Conservation (phyloP, 2,797 vertebrate species). For the Phylloscopus collybita region DNA sequence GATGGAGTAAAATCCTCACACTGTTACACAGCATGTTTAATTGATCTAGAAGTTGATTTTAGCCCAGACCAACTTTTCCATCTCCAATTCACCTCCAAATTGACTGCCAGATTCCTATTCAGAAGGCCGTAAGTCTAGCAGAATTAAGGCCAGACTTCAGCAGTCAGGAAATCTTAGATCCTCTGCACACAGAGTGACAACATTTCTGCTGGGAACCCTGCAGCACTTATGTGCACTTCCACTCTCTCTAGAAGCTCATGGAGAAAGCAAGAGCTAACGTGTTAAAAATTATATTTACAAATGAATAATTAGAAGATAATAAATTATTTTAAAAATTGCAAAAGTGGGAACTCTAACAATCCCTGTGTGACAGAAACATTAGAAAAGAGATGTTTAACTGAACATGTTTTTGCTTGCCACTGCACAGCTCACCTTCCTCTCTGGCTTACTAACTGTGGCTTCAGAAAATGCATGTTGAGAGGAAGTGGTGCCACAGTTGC, state of each 20-base stretch:
- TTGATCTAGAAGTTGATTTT: not conserved
- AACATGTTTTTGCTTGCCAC: not conserved
- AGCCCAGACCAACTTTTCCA: not conserved
- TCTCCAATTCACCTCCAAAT: not conserved
- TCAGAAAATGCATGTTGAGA: not conserved
- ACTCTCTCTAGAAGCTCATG: not conserved
- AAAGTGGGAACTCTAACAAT: not conserved
- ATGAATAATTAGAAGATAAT: not conserved
- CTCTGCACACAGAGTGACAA: not conserved
- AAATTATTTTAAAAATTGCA: not conserved
- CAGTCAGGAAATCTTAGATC: not conserved
- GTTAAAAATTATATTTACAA: not conserved
- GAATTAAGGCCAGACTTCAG: not conserved
- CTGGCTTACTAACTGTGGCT: not conserved
- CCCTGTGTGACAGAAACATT: not conserved
- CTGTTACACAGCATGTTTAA: not conserved
- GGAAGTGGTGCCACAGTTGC: not conserved
- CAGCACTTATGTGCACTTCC: fast-evolving
- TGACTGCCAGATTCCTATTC: not conserved
- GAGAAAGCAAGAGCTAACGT: not conserved
- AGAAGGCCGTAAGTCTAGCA: not conserved
- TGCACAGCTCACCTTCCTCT: not conserved
- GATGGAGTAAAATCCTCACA: not conserved
- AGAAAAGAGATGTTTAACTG: not conserved
- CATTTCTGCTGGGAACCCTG: not conserved